Evolutionary conservation across 2,797 vertebrate species (phyloP), one percentile per base, ranked within the genome.

Genomic region (Epinephelus malabaricus): DNA sequence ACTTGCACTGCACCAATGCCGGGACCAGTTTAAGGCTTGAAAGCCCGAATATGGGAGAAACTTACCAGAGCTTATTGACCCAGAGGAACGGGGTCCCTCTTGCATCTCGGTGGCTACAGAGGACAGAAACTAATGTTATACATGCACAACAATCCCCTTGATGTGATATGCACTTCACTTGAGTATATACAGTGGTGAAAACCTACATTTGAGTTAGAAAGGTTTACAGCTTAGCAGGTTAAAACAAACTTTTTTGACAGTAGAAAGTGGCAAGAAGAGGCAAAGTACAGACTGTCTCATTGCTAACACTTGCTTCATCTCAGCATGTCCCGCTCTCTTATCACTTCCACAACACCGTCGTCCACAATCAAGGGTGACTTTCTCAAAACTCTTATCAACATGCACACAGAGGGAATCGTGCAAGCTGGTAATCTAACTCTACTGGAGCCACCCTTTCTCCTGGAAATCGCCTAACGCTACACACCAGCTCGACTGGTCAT

Each of bases 21-120:
- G 43, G n/a, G n/a, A 58, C 12, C 30, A 66, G 59, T 69, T 51
- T 27, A 18, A 43, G 53, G 15, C 19, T 73, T 61, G 23, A 71
- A 54, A 73, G 23, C 6, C 69, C 58, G 68, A 84, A 81, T 87
- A 76, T 72, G 50, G 61, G 50, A 73, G 71, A 84, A 70, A 1
- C 94, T 95, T 94, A 95, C 94, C 95, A 92, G 95, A 96, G 83
- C 94, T 91, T 71, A 74, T 67, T 59, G 94, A 95, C 86, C 94
- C 93, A 50, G 94, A 86, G 65, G 95, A 95, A 77, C 87, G 92
- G 21, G 88, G 88, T 83, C 86, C 94, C 90, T 95, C 95, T 68
- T 75, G 51, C 93, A 93, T 91, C 90, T 95, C 93, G 38, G 90
- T 27, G 89, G 90, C 93, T 95, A 74, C 47, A 84, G 69, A 78